Conservation (phyloP, 2,113 vertebrate species). For the Chlamydotis undulata region DNA sequence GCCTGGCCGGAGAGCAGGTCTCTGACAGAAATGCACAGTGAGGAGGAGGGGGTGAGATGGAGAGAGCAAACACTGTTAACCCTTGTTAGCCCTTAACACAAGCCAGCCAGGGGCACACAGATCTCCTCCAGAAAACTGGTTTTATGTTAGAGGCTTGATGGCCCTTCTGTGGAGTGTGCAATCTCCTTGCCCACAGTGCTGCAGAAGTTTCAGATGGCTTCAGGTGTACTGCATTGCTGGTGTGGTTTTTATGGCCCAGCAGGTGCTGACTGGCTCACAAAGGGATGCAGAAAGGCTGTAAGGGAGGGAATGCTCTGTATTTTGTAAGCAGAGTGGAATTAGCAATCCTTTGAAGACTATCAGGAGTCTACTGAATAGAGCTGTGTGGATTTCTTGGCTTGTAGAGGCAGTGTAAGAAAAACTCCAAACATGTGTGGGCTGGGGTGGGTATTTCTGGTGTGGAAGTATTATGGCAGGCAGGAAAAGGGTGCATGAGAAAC, state of each 20-base stretch:
- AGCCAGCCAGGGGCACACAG: background rate
- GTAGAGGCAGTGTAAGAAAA: background rate
- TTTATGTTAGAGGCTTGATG: background rate
- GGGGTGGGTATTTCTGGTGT: background rate
- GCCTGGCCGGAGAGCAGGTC: constrained; percentile 40
- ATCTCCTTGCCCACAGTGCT: background rate
- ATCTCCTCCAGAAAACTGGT: background rate
- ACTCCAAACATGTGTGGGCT: background rate
- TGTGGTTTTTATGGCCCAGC: background rate
- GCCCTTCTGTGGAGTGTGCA: accelerated
- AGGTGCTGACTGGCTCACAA: background rate
- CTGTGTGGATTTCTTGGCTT: background rate
- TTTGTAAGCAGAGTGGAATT: background rate
- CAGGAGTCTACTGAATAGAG: background rate
- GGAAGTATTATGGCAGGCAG: background rate
- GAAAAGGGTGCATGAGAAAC: background rate
- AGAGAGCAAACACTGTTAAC: constrained; percentile 62
- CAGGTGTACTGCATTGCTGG: background rate
- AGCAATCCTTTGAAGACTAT: background rate
- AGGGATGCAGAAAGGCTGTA: background rate
- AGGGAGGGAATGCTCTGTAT: background rate
- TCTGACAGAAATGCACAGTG: constrained; percentile 28
- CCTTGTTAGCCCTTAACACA: constrained; percentile 20
- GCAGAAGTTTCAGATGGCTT: background rate
- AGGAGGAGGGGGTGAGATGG: constrained; percentile 41